A percentile compares a stretch with the other conserved stretches of the same genome.
phyloP scores from a whole-genome alignment of 2,113 vertebrate genomes.

The human region DNA sequence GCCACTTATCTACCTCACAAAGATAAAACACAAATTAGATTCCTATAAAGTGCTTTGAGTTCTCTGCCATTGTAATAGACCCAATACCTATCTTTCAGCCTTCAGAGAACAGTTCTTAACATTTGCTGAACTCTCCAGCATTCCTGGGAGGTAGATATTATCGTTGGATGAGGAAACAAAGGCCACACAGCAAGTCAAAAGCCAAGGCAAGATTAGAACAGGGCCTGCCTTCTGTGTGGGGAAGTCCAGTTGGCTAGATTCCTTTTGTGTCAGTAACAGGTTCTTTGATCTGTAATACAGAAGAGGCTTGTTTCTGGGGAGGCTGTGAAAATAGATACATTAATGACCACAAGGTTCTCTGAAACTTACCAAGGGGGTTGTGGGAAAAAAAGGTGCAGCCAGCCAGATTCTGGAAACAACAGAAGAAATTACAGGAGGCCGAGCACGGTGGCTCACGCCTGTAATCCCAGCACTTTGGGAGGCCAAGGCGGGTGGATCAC shows the following conservation, averaged over 20 bases:
- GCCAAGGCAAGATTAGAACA: conserved; percentile 31
- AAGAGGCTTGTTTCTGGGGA: conserved; percentile 44
- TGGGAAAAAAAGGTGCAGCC: background rate
- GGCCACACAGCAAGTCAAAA: conserved; percentile 74
- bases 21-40: background rate
- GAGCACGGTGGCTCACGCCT: no score
- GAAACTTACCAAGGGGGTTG: conserved; percentile 18
- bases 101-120: background rate
- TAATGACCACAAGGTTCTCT: conserved; percentile 44
- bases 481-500: no score
- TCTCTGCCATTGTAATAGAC: background rate
- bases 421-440: background rate
- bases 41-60: background rate
- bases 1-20: background rate
- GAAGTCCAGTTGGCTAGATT: conserved; percentile 42
- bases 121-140: conserved; percentile 42
- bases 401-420: conserved; percentile 35
- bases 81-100: background rate
- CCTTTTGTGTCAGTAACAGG: conserved; percentile 51
- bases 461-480: no score
- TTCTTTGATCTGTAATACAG: conserved; percentile 49
- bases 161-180: conserved; percentile 56
- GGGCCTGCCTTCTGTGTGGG: background rate
- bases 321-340: conserved; percentile 46
- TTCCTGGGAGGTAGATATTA: conserved; percentile 57